Evolutionary conservation across 1,140 invertebrate genomes (phyloP), one percentile per base, ranked within the genome.

Genomic region (Hypsibius dujardini): DNA sequence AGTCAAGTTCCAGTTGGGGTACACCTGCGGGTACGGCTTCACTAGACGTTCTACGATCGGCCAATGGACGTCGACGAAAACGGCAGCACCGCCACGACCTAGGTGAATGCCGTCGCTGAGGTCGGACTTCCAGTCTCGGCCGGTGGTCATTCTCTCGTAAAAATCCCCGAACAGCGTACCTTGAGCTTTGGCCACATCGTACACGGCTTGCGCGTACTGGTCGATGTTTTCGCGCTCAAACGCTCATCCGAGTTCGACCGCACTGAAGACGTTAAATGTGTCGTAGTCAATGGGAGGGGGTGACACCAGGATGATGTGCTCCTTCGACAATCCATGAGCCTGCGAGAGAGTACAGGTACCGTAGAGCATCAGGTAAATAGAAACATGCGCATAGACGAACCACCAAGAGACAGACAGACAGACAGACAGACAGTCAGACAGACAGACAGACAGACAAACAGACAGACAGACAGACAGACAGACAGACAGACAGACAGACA

Each of bases 231-330:
- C 50, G 50, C n/a, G 7, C 7, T 56, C 50, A 7, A 7, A n/a
- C 7, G 50, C n/a, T 7, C 7, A 56, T 28, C 28, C 28, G 28
- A 28, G 28, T 28, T 28, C 28, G 28, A 28, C 28, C 28, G 28
- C 28, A 56, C n/a, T 7, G n/a, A 7, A 56, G 7, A 12, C 50
- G 50, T n/a, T 56, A 7, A 7, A 56, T 56, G 50, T n/a, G 7
- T 56, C 70, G 46, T 76, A 74, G 74, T 76, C 72, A 75, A 75
- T 78, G 3, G 76, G 74, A 46, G 79, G 79, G 45, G 79, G 79
- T 15, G 78, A 71, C 59, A 80, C 78, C n/a, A 80, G 56, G 60
- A 80, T 75, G 46, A 80, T 76, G 70, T 76, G 76, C 2, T 80
- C 73, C 73, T 75, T 75, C 28, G 59, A 70, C 14, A 80, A 70